Conservation (phyloP, 1,140 invertebrate species). For the Cryptotermes secundus region DNA sequence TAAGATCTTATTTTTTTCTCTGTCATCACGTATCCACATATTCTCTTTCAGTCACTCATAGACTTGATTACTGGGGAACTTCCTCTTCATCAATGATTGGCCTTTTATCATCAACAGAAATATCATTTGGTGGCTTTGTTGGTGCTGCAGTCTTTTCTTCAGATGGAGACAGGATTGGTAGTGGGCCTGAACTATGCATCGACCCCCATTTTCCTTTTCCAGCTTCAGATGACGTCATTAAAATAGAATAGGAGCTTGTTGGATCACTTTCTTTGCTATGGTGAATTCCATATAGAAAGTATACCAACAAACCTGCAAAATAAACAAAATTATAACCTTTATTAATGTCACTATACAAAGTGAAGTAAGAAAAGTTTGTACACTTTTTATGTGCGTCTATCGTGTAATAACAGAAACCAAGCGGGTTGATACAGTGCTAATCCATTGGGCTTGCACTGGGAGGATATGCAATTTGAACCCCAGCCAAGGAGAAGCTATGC, state of each 20-base stretch:
- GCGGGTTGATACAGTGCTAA: too few species aligned
- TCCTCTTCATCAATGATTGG: conserved; percentile 41
- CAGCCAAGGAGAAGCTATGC: too few species aligned
- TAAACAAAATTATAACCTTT: too few species aligned
- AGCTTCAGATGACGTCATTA: conserved; percentile 64
- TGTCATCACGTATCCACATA: not conserved
- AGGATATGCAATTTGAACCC: too few species aligned
- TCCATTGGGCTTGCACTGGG: too few species aligned
- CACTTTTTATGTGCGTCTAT: too few species aligned
- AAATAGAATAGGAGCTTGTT: conserved; percentile 60
- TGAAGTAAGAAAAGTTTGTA: too few species aligned
- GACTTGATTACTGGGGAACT: conserved; percentile 27
- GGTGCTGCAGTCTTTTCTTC: conserved; percentile 42
- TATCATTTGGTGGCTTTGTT: conserved; percentile 37
- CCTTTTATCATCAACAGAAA: conserved; percentile 40
- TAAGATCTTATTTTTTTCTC: not conserved
- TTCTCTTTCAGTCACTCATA: not conserved
- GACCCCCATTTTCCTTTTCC: conserved; percentile 62
- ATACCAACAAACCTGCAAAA: conserved; percentile 74
- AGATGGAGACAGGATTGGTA: conserved; percentile 18
- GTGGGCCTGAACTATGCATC: conserved; percentile 43
- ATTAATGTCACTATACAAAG: too few species aligned
- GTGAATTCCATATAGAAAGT: conserved; percentile 86
- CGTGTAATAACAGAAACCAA: too few species aligned
- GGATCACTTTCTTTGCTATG: conserved; percentile 78